These are phyloP conservation scores for Xylota sylvarum DNA, from an alignment of 2,888 invertebrate genomes.

Conservation along the genomic window DNA sequence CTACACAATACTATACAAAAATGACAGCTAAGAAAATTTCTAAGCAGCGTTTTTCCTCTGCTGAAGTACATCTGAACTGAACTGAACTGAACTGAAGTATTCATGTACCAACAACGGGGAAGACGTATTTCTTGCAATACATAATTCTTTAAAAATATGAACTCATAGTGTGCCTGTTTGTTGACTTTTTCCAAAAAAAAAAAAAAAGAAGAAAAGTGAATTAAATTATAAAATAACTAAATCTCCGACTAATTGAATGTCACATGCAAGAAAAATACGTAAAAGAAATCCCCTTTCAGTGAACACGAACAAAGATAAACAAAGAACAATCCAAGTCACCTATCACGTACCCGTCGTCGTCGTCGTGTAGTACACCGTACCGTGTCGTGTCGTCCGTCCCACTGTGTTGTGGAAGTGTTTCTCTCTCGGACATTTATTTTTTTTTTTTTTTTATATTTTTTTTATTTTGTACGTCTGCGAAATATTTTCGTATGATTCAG, in stretches of 20 bases:
- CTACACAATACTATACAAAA: no score
- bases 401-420: neutral
- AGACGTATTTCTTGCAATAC: conserved; percentile 5
- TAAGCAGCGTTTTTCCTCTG: neutral
- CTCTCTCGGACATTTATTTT: neutral
- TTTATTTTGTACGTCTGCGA: neutral
- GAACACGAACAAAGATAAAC: conserved; percentile 38
- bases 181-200: neutral
- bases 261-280: neutral
- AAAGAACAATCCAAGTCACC: conserved; percentile 28
- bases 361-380: no score
- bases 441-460: no score
- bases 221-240: neutral
- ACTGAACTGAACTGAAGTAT: no score
- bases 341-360: no score
- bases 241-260: neutral
- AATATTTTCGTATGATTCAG: conserved; percentile 9
- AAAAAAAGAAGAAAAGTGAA: no score
- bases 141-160: conserved; percentile 7
- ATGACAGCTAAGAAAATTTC: conserved; percentile 10
- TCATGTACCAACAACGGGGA: neutral
- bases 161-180: neutral
- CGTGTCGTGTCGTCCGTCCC: no score
- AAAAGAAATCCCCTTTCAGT: neutral
- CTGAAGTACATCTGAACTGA: conserved; percentile 6